Conservation (phyloP, 2,888 invertebrate genomes). For the Eustalomyia histrio region DNA sequence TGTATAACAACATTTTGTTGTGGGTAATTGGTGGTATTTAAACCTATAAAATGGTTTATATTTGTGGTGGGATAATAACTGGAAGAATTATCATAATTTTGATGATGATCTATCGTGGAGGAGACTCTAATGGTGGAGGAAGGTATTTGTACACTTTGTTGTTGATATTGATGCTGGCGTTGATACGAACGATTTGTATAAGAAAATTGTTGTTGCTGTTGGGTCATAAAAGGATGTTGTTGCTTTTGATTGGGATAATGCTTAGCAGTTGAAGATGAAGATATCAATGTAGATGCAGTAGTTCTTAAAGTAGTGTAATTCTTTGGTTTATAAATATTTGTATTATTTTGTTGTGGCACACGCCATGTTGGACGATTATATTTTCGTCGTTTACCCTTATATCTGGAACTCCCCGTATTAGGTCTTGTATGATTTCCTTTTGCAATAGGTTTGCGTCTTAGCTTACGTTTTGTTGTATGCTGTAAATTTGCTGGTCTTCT, state of each 20-base stretch:
- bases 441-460: slow-evolving; percentile 70
- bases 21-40: slow-evolving; percentile 56
- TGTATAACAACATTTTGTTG: slow-evolving; percentile 76
- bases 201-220: slow-evolving; percentile 67
- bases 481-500: slow-evolving; percentile 63
- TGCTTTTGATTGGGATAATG: slow-evolving; percentile 33
- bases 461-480: slow-evolving; percentile 69
- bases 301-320: slow-evolving; percentile 64
- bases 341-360: slow-evolving; percentile 62
- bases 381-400: slow-evolving; percentile 71
- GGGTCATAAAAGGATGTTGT: slow-evolving; percentile 51
- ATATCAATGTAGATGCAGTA: slow-evolving; percentile 49
- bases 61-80: slow-evolving; percentile 51
- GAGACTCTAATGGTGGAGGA: slow-evolving; percentile 67
- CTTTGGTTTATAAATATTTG: slow-evolving; percentile 67
- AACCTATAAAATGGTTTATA: slow-evolving; percentile 56
- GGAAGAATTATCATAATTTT: slow-evolving; percentile 37
- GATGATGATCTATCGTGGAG: slow-evolving; percentile 66
- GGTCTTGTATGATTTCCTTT: slow-evolving; percentile 55
- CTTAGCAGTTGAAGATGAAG: slow-evolving; percentile 30
- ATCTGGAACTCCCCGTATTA: slow-evolving; percentile 50
- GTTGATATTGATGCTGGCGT: slow-evolving; percentile 66
- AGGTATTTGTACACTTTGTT: slow-evolving; percentile 64
- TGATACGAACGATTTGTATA: slow-evolving; percentile 60
- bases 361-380: slow-evolving; percentile 60